Percentiles rank a stretch among this genome's conserved stretches.
phyloP scores from a whole-genome alignment of 1,140 invertebrate genomes.

The Polyergus mexicanus region DNA sequence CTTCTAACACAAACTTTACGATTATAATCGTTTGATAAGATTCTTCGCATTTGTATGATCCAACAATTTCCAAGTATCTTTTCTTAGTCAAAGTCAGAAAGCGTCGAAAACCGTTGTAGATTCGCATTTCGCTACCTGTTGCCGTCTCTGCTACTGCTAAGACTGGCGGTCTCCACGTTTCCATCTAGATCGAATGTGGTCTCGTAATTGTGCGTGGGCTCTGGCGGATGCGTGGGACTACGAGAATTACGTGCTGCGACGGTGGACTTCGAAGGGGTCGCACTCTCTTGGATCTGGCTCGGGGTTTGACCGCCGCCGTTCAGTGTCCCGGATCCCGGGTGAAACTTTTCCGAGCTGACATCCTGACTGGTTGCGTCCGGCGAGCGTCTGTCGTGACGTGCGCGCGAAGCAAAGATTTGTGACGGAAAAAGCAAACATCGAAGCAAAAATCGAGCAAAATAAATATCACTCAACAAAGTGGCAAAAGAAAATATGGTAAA shows the following conservation, averaged over 20 bases:
- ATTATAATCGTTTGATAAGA: no score
- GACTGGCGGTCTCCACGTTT: constrained; percentile 92
- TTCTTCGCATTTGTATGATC: neutral
- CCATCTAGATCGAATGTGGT: constrained; percentile 94
- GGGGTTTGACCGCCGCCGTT: constrained; percentile 76
- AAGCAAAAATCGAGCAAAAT: constrained; percentile 40
- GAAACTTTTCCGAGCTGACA: constrained; percentile 82
- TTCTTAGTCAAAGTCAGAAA: neutral
- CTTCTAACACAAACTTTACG: no score
- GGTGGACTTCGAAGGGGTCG: constrained; percentile 82
- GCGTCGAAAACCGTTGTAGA: neutral
- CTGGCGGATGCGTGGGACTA: constrained; percentile 80
- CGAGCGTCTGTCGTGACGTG: constrained; percentile 79
- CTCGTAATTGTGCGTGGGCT: constrained; percentile 90
- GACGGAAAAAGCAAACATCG: constrained; percentile 34
- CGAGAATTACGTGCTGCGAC: constrained; percentile 79
- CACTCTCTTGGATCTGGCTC: constrained; percentile 61
- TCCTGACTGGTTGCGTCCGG: constrained; percentile 85
- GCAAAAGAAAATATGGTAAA: neutral
- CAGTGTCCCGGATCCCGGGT: constrained; percentile 81
- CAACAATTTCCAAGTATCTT: neutral
- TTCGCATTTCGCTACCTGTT: constrained; percentile 87
- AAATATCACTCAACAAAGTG: neutral
- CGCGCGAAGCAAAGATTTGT: constrained; percentile 31
- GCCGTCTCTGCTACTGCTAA: constrained; percentile 89